phyloP scores from a whole-genome alignment of 1,140 invertebrate genomes.

The Sesamia nonagrioides region DNA sequence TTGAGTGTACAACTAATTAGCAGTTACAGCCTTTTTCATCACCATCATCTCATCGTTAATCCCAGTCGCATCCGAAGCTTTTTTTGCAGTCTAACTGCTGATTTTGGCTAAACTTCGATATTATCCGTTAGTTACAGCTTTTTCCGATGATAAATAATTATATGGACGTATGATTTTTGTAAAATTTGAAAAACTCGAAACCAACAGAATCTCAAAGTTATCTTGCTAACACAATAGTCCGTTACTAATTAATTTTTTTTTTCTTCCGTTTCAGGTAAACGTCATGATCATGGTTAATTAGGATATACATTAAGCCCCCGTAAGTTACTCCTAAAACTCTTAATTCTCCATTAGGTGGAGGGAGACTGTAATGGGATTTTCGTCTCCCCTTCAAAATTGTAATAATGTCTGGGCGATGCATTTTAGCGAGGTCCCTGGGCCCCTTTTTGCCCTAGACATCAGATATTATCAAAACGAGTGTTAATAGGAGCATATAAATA shows the following conservation, averaged over 20 bases:
- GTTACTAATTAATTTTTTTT: not conserved
- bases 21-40: no score
- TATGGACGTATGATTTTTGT: not conserved
- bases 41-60: no score
- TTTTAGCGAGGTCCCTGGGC: not conserved
- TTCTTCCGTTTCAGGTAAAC: constrained; percentile 16
- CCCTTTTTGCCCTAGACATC: not conserved
- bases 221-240: not conserved
- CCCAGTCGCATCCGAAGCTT: no score
- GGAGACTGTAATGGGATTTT: constrained; percentile 9
- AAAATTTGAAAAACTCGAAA: not conserved
- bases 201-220: no score
- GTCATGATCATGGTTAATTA: not conserved
- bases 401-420: constrained; percentile 13
- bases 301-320: not conserved
- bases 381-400: constrained; percentile 30
- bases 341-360: constrained; percentile 23
- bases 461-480: no score
- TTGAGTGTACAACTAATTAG: no score
- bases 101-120: no score
- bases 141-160: no score
- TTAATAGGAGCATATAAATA: no score
- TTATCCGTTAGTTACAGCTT: no score
- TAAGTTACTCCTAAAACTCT: constrained; percentile 17
- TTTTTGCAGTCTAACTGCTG: no score